Evolutionary conservation across 2,888 invertebrate species (phyloP), one percentile per base, ranked within the genome.

Genomic region (Oscheius sp.): DNA sequence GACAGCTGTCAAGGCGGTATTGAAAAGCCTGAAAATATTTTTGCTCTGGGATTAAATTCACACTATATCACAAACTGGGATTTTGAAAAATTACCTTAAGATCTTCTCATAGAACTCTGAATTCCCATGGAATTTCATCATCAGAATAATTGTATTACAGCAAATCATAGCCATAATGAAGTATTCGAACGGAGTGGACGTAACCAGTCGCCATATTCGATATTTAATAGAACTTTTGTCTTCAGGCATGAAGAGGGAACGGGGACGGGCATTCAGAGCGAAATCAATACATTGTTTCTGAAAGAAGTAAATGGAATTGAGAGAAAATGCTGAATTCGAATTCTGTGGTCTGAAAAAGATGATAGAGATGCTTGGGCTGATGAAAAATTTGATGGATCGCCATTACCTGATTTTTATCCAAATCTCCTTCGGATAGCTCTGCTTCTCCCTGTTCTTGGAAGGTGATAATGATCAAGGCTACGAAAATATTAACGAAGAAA

Each of bases 271-370:
- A 89, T 95, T 95, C 89, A 99, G 94, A 84, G 96, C 96, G 90
- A 98, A 99, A 90, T 99, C 98, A 90, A 99, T 99, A 90, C 98
- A 99, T 85, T 98, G 98, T 94, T 99, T 99, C 97, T 99, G 90
- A 74, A 90, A n/a, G 2, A 32, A 54, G 30, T 32, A n/a, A 5
- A 6, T 12, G 3, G 14, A 28, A 28, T 2, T 12, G 12, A 8
- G 9, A 26, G 2, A 5, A 26, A 32, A 30, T 26, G n/a, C n/a
- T n/a, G n/a, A n/a, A n/a, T n/a, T n/a, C n/a, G n/a, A n/a, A n/a
- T n/a, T n/a, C n/a, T n/a, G n/a, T n/a, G n/a, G n/a, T n/a, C n/a
- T n/a, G n/a, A n/a, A n/a, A n/a, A n/a, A n/a, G n/a, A n/a, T n/a
- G n/a, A n/a, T n/a, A n/a, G n/a, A n/a, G n/a, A n/a, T n/a, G n/a